These are phyloP conservation scores for Trypoxylus dichotomus DNA, from an alignment of 1,140 invertebrate species.

Conservation along the genomic window DNA sequence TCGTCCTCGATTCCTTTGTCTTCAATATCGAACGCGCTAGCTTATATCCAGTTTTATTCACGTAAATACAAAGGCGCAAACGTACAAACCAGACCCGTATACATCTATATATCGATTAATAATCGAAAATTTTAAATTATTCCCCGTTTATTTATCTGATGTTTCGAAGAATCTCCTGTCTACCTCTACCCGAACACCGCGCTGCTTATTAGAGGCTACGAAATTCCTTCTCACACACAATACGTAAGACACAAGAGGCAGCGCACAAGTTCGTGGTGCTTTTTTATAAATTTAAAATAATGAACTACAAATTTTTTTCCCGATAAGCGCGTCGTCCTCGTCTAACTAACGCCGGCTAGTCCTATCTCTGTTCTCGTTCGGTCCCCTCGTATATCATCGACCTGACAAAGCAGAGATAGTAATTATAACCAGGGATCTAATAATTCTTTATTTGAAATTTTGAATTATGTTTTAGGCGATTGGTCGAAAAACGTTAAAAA, in stretches of 20 bases:
- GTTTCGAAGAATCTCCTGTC: neutral
- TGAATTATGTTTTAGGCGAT: slow-evolving; percentile 32
- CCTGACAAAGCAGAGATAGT: slow-evolving; percentile 28
- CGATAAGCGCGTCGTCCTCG: neutral
- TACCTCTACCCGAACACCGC: neutral
- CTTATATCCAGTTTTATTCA: no score
- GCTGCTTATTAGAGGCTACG: neutral
- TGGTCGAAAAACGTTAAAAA: slow-evolving; percentile 29
- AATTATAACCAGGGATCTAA: slow-evolving; percentile 27
- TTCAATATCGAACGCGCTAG: no score
- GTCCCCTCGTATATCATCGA: slow-evolving; percentile 23
- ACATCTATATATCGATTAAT: neutral
- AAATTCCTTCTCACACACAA: neutral
- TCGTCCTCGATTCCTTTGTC: no score
- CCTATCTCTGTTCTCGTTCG: neutral
- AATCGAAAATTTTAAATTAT: neutral
- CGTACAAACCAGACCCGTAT: no score
- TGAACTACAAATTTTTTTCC: slow-evolving; percentile 13
- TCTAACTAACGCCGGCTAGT: neutral
- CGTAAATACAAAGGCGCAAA: no score
- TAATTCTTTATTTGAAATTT: slow-evolving; percentile 33
- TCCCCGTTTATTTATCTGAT: neutral
- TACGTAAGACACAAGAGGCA: neutral
- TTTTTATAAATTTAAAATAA: slow-evolving; percentile 26
- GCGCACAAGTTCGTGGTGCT: neutral